Conservation (phyloP, 2,888 invertebrate genomes). For the Archaeoteleia sp. region DNA sequence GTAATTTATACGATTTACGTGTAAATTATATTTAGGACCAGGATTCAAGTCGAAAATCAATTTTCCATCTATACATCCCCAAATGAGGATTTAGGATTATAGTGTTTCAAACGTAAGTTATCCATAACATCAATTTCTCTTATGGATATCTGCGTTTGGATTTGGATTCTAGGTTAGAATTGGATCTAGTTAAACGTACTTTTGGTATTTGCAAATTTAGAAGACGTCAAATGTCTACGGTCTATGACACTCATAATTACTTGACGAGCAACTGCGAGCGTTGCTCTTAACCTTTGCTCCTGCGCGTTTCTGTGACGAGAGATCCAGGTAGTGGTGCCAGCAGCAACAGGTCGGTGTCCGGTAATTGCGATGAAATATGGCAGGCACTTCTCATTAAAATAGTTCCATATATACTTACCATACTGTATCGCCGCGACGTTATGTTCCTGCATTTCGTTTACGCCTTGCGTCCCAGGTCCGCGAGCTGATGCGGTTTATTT, state of each 20-base stretch:
- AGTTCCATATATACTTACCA: conserved; percentile 73
- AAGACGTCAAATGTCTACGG: conserved; percentile 11
- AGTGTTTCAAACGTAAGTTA: no score
- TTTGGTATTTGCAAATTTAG: background rate
- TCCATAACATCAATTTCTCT: no score
- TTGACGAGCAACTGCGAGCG: conserved; percentile 48
- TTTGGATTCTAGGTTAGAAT: no score
- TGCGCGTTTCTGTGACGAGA: conserved; percentile 58
- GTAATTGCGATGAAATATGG: conserved; percentile 73
- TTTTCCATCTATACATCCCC: no score
- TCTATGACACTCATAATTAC: conserved; percentile 42
- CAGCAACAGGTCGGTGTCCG: conserved; percentile 58
- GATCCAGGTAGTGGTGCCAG: conserved; percentile 12
- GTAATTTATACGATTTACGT: no score
- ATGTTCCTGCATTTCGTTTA: conserved; percentile 64
- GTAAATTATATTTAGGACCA: no score
- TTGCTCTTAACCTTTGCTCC: conserved; percentile 68
- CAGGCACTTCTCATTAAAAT: conserved; percentile 73
- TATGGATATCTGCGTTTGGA: no score
- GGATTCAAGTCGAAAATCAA: no score
- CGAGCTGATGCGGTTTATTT: conserved; percentile 53
- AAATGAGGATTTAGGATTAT: no score
- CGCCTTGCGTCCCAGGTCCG: conserved; percentile 23
- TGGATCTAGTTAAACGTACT: no score
- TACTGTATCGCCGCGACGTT: conserved; percentile 62